These are phyloP conservation scores for Poecilobothrus nobilitatus DNA, from an alignment of 2,888 invertebrate species.

Conservation along the genomic window DNA sequence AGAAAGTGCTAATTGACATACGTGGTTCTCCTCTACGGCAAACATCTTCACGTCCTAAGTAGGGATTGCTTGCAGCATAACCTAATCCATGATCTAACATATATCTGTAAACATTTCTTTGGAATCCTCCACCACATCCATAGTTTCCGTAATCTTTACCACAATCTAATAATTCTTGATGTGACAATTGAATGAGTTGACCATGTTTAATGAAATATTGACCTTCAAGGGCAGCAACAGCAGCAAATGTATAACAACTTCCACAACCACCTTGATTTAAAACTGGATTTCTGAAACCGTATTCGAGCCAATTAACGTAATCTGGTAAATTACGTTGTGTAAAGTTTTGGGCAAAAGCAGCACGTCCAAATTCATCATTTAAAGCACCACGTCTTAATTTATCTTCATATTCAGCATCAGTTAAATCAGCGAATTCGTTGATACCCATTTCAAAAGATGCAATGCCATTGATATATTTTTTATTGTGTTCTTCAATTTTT, in stretches of 20 bases:
- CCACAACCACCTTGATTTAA: slow-evolving; percentile 9
- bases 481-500: slow-evolving; percentile 4
- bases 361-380: slow-evolving; percentile 17
- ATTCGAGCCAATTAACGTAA: slow-evolving; percentile 5
- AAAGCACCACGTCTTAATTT: background rate
- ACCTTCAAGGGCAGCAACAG: slow-evolving; percentile 4
- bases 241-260: slow-evolving; percentile 9
- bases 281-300: background rate
- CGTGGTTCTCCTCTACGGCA: background rate
- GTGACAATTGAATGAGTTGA: background rate
- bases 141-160: slow-evolving; percentile 1
- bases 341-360: slow-evolving; percentile 2
- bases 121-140: slow-evolving; percentile 10
- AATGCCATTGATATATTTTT: background rate
- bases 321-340: background rate
- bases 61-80: background rate
- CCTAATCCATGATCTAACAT: background rate
- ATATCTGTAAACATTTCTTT: slow-evolving; percentile 5
- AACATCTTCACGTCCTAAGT: background rate
- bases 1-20: background rate
- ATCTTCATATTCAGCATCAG: slow-evolving; percentile 7
- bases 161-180: slow-evolving; percentile 12
- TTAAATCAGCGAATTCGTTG: slow-evolving; percentile 10
- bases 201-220: slow-evolving; percentile 11
- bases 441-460: slow-evolving; percentile 8